These are phyloP conservation scores for Vanessa cardui DNA, from an alignment of 2,888 invertebrate genomes.

Conservation along the genomic window DNA sequence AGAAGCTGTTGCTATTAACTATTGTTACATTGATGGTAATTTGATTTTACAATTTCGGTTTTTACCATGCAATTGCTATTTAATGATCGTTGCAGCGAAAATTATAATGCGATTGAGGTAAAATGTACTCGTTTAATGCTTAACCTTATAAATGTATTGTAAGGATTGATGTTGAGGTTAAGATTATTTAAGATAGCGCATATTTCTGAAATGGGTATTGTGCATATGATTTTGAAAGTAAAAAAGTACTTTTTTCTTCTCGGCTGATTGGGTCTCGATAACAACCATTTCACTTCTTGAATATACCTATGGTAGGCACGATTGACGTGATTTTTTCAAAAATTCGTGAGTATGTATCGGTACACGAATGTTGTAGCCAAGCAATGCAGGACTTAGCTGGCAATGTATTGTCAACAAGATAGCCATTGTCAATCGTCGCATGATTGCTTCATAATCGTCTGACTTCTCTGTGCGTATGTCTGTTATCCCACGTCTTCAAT, in stretches of 20 bases:
- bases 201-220: too few relatives aligned
- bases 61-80: background rate
- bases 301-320: too few relatives aligned
- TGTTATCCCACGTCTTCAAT: background rate
- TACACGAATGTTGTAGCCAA: too few relatives aligned
- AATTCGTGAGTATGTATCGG: too few relatives aligned
- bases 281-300: too few relatives aligned
- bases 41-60: conserved; percentile 21
- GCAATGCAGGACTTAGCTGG: too few relatives aligned
- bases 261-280: too few relatives aligned
- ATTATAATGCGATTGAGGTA: background rate
- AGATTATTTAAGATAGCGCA: too few relatives aligned
- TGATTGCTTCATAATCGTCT: background rate
- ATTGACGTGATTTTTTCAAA: too few relatives aligned
- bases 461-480: background rate
- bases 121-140: background rate
- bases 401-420: background rate
- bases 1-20: conserved; percentile 31
- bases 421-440: background rate
- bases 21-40: conserved; percentile 30
- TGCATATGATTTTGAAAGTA: too few relatives aligned
- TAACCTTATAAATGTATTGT: background rate
- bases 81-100: conserved; percentile 4
- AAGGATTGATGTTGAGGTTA: background rate
- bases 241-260: too few relatives aligned